These are phyloP conservation scores for Aurelia sp. DNA, from an alignment of 30 jellyfish, hydroid and myxozoan genomes.

Conservation along the genomic window DNA sequence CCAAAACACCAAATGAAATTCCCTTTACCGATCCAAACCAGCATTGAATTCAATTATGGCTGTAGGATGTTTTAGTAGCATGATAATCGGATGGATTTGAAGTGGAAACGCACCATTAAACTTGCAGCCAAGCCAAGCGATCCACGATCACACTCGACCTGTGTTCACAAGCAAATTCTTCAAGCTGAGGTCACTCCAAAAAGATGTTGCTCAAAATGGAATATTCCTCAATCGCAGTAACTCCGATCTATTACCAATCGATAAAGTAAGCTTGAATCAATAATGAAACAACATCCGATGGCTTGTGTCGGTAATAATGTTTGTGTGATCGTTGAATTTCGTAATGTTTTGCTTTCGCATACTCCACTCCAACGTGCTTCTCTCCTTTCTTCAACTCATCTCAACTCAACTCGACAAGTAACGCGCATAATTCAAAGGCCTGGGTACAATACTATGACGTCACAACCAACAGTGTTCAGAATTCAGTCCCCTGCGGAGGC, in stretches of 20 bases:
- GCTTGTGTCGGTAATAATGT: neutral
- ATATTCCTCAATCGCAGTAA: no score
- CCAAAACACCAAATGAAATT: no score
- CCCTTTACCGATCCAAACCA: no score
- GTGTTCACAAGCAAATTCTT: constrained; percentile 73
- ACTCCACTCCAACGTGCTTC: constrained; percentile 49
- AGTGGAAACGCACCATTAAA: no score
- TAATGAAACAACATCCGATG: constrained; percentile 1
- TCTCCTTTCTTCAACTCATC: constrained; percentile 37
- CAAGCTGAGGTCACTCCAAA: constrained; percentile 69
- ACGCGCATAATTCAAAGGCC: constrained; percentile 19
- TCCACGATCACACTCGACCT: constrained; percentile 28
- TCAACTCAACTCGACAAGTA: neutral
- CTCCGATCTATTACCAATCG: no score
- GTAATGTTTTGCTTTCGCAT: constrained; percentile 39
- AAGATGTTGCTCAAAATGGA: neutral
- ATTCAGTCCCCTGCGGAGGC: no score
- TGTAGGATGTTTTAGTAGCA: neutral
- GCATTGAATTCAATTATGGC: no score
- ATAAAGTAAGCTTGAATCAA: no score
- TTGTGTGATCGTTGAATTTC: constrained; percentile 5
- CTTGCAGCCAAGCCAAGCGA: neutral
- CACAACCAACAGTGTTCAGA: neutral
- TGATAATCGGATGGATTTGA: neutral
- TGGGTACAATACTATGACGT: constrained; percentile 64